Evolutionary conservation across 1,140 invertebrate species (phyloP).

Genomic region (Diorhabda carinulata): DNA sequence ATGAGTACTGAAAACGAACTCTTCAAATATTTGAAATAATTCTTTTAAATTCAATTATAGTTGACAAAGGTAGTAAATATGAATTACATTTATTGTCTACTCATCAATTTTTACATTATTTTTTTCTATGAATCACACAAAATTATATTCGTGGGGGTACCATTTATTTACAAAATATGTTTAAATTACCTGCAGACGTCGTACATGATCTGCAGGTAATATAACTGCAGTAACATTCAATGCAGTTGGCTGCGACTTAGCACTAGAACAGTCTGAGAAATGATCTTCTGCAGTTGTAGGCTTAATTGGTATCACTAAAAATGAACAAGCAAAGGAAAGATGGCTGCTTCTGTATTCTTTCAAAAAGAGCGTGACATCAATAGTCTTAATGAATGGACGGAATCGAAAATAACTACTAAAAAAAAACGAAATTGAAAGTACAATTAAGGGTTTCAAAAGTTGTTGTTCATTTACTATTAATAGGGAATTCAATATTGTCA

Average conservation of each 20-base stretch:
- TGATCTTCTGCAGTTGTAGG: conserved; percentile 26
- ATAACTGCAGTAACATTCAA: conserved; percentile 29
- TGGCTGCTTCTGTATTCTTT: conserved; percentile 35
- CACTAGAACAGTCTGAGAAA: conserved; percentile 29
- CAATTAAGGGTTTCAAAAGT: conserved; percentile 26
- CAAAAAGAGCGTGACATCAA: conserved; percentile 33
- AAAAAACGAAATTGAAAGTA: conserved; percentile 33
- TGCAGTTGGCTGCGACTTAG: conserved; percentile 26
- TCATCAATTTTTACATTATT: conserved; percentile 26
- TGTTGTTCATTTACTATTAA: too few species aligned
- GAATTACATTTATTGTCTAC: conserved; percentile 30
- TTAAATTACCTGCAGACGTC: conserved; percentile 10
- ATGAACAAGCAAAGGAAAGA: conserved; percentile 28
- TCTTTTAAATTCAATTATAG: conserved; percentile 29
- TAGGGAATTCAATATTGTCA: conserved; percentile 23
- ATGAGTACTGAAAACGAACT: conserved; percentile 29
- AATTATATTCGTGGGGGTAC: conserved; percentile 30
- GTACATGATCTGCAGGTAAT: background rate
- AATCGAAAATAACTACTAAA: conserved; percentile 33
- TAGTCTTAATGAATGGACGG: conserved; percentile 37
- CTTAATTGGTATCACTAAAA: conserved; percentile 35
- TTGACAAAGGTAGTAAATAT: conserved; percentile 29
- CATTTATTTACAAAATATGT: conserved; percentile 32
- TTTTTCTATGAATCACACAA: conserved; percentile 25
- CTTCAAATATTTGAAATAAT: conserved; percentile 29